Evolutionary conservation across 2,888 invertebrate species (phyloP), one percentile per base, ranked within the genome.

Genomic region (Mesorhabditis spiculigera): DNA sequence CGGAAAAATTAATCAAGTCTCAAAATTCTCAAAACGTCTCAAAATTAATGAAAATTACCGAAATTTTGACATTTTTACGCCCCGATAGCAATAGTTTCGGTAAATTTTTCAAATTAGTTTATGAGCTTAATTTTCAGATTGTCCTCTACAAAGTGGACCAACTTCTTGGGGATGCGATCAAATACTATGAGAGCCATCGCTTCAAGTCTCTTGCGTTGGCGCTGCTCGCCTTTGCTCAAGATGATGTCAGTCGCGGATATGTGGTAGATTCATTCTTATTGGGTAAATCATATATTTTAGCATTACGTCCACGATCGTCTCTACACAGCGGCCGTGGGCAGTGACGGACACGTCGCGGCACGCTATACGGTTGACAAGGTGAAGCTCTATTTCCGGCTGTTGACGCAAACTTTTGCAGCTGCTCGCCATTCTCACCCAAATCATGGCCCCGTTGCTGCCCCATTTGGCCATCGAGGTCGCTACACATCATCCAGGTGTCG

Each of bases 381-480:
- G 13, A 16, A 6, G 3, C 43, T 63, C 13, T 63, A n/a, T 63
- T 28, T 63, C 28, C 10, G 10, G 13, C 64, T 63, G 10, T 63
- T 28, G 13, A 28, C 28, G n/a, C 64, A n/a, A 13, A 16, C 28
- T 13, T 10, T 63, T 28, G 10, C 41, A 42, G 45, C 44, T 73
- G 28, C 73, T 73, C 6, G 50, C 68, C 43, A 71, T 70, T 28
- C 63, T 85, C 6, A 71, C 80, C 10, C 68, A 68, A 10, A 43
- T 72, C 28, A 76, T 85, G 13, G 78, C 83, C n/a, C 82, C 85
- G 8, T 70, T 84, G 45, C 71, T 84, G 8, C 84, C 84, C 4
- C 84, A 84, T 76, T 65, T 84, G 5, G 73, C 80, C 5, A 65
- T 75, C 4, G 84, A 84, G 72, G 80, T 79, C 63, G 74, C 74